Evolutionary conservation across 92 coral and sea anemone species (phyloP).

Genomic region (Actinostola sp.): DNA sequence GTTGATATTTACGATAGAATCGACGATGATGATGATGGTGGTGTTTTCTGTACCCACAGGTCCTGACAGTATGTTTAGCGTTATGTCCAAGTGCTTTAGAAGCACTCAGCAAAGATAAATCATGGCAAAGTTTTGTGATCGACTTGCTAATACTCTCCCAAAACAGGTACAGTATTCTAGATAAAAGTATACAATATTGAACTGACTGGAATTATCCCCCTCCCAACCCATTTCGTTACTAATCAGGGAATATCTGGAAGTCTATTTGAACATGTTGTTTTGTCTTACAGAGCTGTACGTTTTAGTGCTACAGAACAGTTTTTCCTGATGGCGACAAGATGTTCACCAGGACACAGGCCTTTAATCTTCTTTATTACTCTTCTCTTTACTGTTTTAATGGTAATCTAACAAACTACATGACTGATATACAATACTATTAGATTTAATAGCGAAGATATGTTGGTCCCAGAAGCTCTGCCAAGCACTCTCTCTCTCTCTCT

Average conservation of each 20-base stretch:
- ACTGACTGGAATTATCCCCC: background rate
- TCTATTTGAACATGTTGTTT: background rate
- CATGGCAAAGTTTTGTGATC: slow-evolving; percentile 97
- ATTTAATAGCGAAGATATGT: background rate
- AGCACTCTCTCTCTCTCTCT: background rate
- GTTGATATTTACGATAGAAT: background rate
- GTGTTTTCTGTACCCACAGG: slow-evolving; percentile 41
- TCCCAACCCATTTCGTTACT: too few species aligned
- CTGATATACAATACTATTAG: too few species aligned
- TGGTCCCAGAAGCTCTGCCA: background rate
- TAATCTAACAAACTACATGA: too few species aligned
- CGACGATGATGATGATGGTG: too few species aligned
- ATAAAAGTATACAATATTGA: background rate
- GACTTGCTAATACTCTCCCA: slow-evolving; percentile 92
- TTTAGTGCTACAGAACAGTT: slow-evolving; percentile 93
- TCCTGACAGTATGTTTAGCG: slow-evolving; percentile 83
- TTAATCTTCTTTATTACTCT: slow-evolving; percentile 90
- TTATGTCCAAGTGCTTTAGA: slow-evolving; percentile 90
- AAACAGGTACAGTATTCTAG: slow-evolving; percentile 92
- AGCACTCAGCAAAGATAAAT: slow-evolving; percentile 90
- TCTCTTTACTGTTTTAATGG: slow-evolving; percentile 93
- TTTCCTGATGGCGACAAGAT: slow-evolving; percentile 95
- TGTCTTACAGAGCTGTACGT: slow-evolving; percentile 72
- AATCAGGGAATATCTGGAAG: background rate
- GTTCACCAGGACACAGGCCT: slow-evolving; percentile 95